A percentile compares a stretch with the other conserved stretches of the same genome.
phyloP scores from a whole-genome alignment of 2,113 vertebrate genomes.

The Barbus barbus region DNA sequence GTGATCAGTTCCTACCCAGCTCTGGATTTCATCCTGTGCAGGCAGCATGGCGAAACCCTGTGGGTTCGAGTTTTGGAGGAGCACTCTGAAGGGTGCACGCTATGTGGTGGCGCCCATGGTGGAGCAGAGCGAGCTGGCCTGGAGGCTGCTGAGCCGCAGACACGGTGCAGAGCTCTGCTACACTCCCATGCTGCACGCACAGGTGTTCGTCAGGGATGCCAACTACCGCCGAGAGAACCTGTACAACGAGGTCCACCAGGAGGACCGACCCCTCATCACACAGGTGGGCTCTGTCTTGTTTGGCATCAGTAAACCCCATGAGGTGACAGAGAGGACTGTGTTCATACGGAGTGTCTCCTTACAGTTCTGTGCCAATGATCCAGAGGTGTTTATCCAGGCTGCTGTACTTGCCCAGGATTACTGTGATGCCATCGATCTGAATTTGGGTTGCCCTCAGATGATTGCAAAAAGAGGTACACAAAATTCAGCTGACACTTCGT shows the following conservation, averaged over 20 bases:
- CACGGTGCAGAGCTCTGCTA: constrained; percentile 95
- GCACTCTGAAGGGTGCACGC: constrained; percentile 80
- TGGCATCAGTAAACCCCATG: neutral
- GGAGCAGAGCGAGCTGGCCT: constrained; percentile 97
- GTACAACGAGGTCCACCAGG: constrained; percentile 85
- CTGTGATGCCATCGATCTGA: constrained; percentile 94
- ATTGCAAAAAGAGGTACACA: constrained; percentile 93
- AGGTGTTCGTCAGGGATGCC: constrained; percentile 90
- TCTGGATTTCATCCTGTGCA: neutral
- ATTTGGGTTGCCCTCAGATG: constrained; percentile 97
- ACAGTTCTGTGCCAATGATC: constrained; percentile 97
- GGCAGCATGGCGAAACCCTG: constrained; percentile 83
- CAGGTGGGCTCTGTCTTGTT: constrained; percentile 78
- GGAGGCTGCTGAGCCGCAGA: constrained; percentile 91
- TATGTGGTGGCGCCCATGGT: constrained; percentile 97
- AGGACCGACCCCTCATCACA: constrained; percentile 94
- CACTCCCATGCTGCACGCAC: constrained; percentile 96
- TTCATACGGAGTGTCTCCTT: no score
- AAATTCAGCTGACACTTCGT: neutral
- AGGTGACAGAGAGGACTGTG: no score
- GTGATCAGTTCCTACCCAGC: no score
- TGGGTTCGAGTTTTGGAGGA: constrained; percentile 92
- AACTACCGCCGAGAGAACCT: constrained; percentile 93
- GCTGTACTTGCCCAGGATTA: constrained; percentile 90
- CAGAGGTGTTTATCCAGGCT: constrained; percentile 92